Conservation (phyloP, 2,797 vertebrate species). For the Myotis findleyi region DNA sequence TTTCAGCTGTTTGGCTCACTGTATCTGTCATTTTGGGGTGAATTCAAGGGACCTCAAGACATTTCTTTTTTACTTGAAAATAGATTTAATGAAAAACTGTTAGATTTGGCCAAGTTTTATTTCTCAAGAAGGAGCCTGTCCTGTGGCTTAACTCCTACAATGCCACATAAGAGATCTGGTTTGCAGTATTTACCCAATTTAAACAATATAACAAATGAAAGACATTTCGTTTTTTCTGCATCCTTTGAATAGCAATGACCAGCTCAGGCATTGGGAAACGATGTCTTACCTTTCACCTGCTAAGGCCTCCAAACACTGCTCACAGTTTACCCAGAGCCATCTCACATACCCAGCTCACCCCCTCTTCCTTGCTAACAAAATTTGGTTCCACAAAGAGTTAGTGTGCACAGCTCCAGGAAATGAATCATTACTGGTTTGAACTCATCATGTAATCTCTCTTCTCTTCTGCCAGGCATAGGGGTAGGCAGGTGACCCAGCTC, state of each 20-base stretch:
- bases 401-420: neutral
- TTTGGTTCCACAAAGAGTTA: neutral
- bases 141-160: neutral
- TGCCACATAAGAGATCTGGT: neutral
- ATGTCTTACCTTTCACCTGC: neutral
- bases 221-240: neutral
- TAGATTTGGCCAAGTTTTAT: neutral
- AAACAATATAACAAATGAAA: neutral
- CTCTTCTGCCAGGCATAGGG: neutral
- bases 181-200: neutral
- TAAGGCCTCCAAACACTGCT: neutral
- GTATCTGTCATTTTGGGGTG: slow-evolving; percentile 23
- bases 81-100: slow-evolving; percentile 39
- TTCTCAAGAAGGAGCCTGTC: neutral
- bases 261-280: neutral
- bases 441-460: neutral
- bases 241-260: neutral
- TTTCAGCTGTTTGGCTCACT: slow-evolving; percentile 28
- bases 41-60: neutral
- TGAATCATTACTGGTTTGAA: neutral
- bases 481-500: neutral
- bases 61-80: slow-evolving; percentile 64
- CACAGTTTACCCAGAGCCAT: neutral
- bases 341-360: neutral
- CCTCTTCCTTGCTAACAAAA: neutral